These are phyloP conservation scores for Lepus townsendii DNA, from an alignment of 2,797 vertebrate genomes.

Conservation along the genomic window DNA sequence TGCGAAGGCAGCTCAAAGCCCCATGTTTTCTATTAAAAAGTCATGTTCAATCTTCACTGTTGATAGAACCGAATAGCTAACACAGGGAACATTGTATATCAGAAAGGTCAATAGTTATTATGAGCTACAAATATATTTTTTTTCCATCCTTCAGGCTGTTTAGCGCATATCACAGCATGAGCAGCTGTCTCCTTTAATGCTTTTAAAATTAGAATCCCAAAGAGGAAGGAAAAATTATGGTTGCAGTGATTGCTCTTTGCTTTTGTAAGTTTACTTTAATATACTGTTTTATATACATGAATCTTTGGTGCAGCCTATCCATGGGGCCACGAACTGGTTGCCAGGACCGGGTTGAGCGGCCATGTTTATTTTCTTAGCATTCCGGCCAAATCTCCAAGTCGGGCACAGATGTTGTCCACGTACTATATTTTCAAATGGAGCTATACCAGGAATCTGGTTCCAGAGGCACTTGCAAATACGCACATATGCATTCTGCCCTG, in stretches of 20 bases:
- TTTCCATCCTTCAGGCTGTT: slow-evolving; percentile 92
- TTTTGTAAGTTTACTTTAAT: slow-evolving; percentile 93
- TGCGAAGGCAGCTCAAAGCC: slow-evolving; percentile 90
- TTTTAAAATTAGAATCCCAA: slow-evolving; percentile 93
- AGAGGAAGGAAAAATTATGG: slow-evolving; percentile 92
- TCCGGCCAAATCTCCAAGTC: slow-evolving; percentile 81
- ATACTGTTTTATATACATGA: slow-evolving; percentile 91
- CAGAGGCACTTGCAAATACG: slow-evolving; percentile 56
- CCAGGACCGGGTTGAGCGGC: slow-evolving; percentile 78
- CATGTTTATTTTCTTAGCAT: slow-evolving; percentile 81
- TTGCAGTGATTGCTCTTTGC: slow-evolving; percentile 92
- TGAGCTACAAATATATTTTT: slow-evolving; percentile 92
- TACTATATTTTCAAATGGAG: slow-evolving; percentile 79
- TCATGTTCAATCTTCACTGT: slow-evolving; percentile 93
- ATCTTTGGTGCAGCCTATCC: slow-evolving; percentile 85
- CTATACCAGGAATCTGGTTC: slow-evolving; percentile 44
- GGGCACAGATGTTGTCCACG: slow-evolving; percentile 80
- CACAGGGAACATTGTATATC: slow-evolving; percentile 91
- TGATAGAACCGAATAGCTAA: slow-evolving; percentile 93
- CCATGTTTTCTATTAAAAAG: slow-evolving; percentile 93
- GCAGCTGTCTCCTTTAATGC: slow-evolving; percentile 93
- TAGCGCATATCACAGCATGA: slow-evolving; percentile 92
- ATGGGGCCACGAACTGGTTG: slow-evolving; percentile 81
- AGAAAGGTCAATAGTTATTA: slow-evolving; percentile 93
- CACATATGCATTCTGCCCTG: slow-evolving; percentile 60